A percentile compares a stretch with the other conserved stretches of the same genome.
Evolutionary conservation across 2,113 vertebrate species (phyloP).

Genomic region (human): DNA sequence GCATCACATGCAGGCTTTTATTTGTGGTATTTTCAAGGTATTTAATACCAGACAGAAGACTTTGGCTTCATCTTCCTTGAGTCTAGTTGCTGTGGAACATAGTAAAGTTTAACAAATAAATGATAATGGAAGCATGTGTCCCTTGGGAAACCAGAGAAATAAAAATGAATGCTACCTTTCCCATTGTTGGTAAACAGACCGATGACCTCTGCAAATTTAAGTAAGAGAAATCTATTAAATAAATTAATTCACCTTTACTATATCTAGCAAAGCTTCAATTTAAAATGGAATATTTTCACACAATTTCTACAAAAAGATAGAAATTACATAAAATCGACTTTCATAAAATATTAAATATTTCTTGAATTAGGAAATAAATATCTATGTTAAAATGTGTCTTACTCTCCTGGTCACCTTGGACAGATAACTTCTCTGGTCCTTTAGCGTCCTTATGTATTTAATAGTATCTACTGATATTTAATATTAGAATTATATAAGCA

Average conservation of each 20-base stretch:
- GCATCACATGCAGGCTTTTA: not conserved
- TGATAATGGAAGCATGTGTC: not conserved
- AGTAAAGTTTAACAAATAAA: not conserved
- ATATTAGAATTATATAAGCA: not conserved
- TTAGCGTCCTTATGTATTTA: not conserved
- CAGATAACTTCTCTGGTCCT: not conserved
- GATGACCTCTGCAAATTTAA: not conserved
- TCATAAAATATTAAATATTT: not conserved
- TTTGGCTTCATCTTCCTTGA: not conserved
- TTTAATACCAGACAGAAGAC: not conserved
- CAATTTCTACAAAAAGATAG: not conserved
- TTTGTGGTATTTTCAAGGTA: slow-evolving; percentile 9
- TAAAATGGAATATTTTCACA: not conserved
- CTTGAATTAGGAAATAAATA: slow-evolving; percentile 19
- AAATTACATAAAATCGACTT: not conserved
- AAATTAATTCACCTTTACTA: not conserved
- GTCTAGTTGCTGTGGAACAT: not conserved
- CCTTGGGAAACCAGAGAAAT: not conserved
- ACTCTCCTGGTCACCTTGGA: not conserved
- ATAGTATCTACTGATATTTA: not conserved
- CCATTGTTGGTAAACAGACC: not conserved
- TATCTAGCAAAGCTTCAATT: not conserved
- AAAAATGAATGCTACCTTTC: not conserved
- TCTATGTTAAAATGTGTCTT: not conserved
- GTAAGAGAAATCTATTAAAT: not conserved